phyloP scores from a whole-genome alignment of 2,888 invertebrate species.

The Sinhomidia bicolor region DNA sequence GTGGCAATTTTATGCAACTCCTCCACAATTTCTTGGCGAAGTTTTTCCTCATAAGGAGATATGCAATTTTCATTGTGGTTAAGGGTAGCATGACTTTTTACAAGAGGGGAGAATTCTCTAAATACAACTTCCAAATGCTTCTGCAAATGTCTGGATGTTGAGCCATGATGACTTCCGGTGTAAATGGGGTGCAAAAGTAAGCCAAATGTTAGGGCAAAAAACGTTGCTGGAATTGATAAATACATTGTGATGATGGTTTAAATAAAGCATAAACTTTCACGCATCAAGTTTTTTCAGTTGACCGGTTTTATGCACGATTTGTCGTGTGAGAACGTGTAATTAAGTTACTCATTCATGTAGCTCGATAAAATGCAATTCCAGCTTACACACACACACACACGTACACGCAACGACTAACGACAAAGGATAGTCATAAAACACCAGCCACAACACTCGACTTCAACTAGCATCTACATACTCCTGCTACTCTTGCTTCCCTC shows the following conservation, averaged over 20 bases:
- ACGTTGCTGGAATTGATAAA: slow-evolving; percentile 40
- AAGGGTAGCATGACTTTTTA: slow-evolving; percentile 62
- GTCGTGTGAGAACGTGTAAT: slow-evolving; percentile 27
- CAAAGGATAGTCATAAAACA: slow-evolving; percentile 12
- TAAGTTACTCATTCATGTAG: background rate
- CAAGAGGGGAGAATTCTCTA: slow-evolving; percentile 61
- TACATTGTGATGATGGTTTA: slow-evolving; percentile 1
- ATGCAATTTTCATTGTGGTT: slow-evolving; percentile 59
- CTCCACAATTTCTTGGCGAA: slow-evolving; percentile 64
- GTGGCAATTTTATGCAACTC: slow-evolving; percentile 63
- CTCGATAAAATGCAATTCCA: background rate
- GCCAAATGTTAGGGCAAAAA: slow-evolving; percentile 41
- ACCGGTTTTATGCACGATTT: background rate
- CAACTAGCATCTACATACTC: background rate
- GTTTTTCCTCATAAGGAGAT: slow-evolving; percentile 67
- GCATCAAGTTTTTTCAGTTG: background rate
- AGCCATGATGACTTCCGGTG: slow-evolving; percentile 68
- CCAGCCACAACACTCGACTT: background rate
- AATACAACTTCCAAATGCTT: slow-evolving; percentile 66
- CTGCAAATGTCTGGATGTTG: slow-evolving; percentile 51
- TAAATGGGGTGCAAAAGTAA: slow-evolving; percentile 53
- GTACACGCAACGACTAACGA: background rate
- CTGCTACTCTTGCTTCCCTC: background rate
- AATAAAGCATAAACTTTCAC: background rate
- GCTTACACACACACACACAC: background rate